phyloP scores from a whole-genome alignment of 2,888 invertebrate genomes.

The Lymantria monacha region DNA sequence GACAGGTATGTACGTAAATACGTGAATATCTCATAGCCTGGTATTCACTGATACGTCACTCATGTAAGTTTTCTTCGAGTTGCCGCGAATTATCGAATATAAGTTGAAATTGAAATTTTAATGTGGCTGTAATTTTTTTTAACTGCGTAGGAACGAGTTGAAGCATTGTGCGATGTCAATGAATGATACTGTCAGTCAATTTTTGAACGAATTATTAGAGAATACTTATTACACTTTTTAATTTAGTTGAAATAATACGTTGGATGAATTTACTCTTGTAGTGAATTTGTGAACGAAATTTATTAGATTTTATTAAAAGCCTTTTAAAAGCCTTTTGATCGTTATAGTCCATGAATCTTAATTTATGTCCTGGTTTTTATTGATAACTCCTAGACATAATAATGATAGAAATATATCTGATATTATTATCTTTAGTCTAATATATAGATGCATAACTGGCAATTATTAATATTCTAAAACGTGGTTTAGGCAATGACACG shows the following conservation, averaged over 20 bases:
- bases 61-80: slow-evolving; percentile 66
- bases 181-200: slow-evolving; percentile 32
- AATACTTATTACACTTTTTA: slow-evolving; percentile 14
- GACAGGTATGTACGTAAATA: slow-evolving; percentile 51
- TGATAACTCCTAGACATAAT: no score
- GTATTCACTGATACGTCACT: slow-evolving; percentile 68
- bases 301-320: no score
- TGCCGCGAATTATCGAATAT: slow-evolving; percentile 44
- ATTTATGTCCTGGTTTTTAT: no score
- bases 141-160: slow-evolving; percentile 16
- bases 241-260: background rate
- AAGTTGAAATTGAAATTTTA: slow-evolving; percentile 54
- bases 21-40: slow-evolving; percentile 55
- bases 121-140: slow-evolving; percentile 19
- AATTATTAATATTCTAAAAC: no score
- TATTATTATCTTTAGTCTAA: no score
- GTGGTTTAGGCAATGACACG: no score
- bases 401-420: no score
- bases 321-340: no score
- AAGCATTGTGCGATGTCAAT: slow-evolving; percentile 25
- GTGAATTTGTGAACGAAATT: no score
- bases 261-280: no score
- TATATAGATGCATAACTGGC: no score
- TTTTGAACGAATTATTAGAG: slow-evolving; percentile 28
- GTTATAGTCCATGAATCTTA: no score